Conservation (phyloP, 2,797 vertebrate genomes). For the Rhincodon typus region DNA sequence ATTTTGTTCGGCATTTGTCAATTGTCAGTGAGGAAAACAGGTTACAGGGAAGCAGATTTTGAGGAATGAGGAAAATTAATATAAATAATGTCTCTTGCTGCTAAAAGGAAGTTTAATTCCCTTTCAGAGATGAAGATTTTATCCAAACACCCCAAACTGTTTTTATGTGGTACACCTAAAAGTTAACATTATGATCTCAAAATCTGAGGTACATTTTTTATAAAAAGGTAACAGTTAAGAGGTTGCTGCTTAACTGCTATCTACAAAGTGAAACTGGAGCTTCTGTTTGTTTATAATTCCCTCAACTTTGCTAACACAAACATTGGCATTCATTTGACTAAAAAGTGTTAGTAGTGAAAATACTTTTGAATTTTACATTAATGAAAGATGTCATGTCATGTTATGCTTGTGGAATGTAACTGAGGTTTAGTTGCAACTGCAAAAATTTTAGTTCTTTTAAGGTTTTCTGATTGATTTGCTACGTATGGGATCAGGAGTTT, state of each 20-base stretch:
- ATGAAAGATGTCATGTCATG: neutral
- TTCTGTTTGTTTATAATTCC: neutral
- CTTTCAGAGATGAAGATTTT: neutral
- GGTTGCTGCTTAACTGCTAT: neutral
- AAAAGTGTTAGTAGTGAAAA: conserved; percentile 6
- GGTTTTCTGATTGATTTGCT: neutral
- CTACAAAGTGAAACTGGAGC: neutral
- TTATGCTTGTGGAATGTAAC: neutral
- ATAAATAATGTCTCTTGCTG: neutral
- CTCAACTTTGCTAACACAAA: neutral
- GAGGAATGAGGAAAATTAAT: neutral
- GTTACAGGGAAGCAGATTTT: neutral
- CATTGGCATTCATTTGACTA: neutral
- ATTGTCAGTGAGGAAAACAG: neutral
- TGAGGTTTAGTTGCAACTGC: neutral
- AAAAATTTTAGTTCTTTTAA: neutral
- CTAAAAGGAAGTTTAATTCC: neutral
- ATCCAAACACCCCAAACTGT: neutral
- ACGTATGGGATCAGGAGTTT: neutral
- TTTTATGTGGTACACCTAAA: neutral
- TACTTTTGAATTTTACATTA: neutral
- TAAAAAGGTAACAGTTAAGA: neutral
- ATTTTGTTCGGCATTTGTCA: neutral
- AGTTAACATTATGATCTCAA: neutral
- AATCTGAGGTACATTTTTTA: conserved; percentile 1